Evolutionary conservation across 2,888 invertebrate genomes (phyloP).

Genomic region (Pasiphila rectangulata): DNA sequence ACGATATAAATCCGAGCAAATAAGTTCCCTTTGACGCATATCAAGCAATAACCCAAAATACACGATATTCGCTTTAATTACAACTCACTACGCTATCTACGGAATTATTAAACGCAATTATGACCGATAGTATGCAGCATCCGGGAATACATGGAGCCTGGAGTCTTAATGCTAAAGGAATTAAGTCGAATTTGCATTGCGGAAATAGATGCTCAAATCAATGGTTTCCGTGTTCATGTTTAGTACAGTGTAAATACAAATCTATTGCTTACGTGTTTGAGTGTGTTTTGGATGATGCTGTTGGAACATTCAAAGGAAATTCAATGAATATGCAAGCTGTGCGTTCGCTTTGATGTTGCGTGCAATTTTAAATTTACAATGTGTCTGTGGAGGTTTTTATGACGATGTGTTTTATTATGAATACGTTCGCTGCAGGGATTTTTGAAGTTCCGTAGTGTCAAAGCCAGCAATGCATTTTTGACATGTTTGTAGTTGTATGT

Average conservation of each 20-base stretch:
- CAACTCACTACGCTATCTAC: not conserved
- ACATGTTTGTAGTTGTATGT: too few relatives aligned
- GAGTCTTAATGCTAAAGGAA: not conserved
- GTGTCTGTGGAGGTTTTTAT: not conserved
- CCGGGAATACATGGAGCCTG: too few relatives aligned
- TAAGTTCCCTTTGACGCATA: not conserved
- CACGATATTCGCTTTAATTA: not conserved
- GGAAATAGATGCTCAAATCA: not conserved
- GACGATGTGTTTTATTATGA: too few relatives aligned
- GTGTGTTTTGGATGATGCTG: constrained; percentile 2
- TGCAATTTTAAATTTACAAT: constrained; percentile 3
- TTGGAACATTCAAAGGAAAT: constrained; percentile 11
- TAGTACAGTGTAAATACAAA: constrained; percentile 2
- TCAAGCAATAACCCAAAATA: not conserved
- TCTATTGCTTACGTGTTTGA: not conserved
- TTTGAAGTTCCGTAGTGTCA: too few relatives aligned
- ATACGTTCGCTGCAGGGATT: too few relatives aligned
- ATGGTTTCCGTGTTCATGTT: not conserved
- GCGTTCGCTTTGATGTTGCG: constrained; percentile 9
- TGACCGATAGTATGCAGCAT: not conserved
- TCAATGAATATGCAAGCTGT: constrained; percentile 15
- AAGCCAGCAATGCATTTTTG: too few relatives aligned
- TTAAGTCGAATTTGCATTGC: constrained; percentile 6
- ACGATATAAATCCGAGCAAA: too few relatives aligned
- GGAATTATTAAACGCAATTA: not conserved